A percentile compares a stretch with the other conserved stretches of the same genome.
Conservation (phyloP, 2,888 invertebrate species). For the Cheilosia vernalis region DNA sequence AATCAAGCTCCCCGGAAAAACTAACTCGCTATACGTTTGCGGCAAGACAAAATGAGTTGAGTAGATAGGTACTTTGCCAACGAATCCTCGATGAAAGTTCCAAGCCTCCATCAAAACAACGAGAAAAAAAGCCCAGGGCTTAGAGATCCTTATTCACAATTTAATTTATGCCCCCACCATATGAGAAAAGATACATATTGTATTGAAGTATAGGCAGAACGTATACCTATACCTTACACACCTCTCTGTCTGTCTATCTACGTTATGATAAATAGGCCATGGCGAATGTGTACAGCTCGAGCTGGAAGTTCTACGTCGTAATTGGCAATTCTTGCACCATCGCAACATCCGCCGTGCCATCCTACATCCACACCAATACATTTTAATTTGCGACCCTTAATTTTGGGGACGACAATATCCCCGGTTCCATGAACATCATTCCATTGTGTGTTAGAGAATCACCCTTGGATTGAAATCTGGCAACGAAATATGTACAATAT, state of each 20-base stretch:
- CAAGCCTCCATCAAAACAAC: slow-evolving; percentile 43
- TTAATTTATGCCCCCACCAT: slow-evolving; percentile 56
- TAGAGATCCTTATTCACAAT: slow-evolving; percentile 47
- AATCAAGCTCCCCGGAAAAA: slow-evolving; percentile 39
- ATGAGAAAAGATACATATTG: slow-evolving; percentile 42
- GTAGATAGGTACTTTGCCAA: slow-evolving; percentile 27
- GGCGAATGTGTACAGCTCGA: slow-evolving; percentile 15
- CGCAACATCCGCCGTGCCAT: slow-evolving; percentile 13
- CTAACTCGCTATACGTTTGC: slow-evolving; percentile 37
- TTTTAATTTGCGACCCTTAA: slow-evolving; percentile 66
- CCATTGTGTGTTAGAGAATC: slow-evolving; percentile 30
- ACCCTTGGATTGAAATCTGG: slow-evolving; percentile 42
- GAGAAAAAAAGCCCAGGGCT: slow-evolving; percentile 23
- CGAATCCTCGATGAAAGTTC: slow-evolving; percentile 25
- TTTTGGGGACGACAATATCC: slow-evolving; percentile 50
- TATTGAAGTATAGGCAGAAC: slow-evolving; percentile 5
- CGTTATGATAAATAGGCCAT: slow-evolving; percentile 21
- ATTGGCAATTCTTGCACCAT: slow-evolving; percentile 62
- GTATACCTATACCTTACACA: not conserved
- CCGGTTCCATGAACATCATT: not conserved
- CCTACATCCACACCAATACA: slow-evolving; percentile 48
- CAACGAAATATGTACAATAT: slow-evolving; percentile 5
- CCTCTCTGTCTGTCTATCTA: slow-evolving; percentile 27
- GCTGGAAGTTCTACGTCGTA: slow-evolving; percentile 34
- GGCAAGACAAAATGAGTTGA: slow-evolving; percentile 25